Conservation (phyloP, 2,888 invertebrate genomes). For the Agriopis aurantiaria region DNA sequence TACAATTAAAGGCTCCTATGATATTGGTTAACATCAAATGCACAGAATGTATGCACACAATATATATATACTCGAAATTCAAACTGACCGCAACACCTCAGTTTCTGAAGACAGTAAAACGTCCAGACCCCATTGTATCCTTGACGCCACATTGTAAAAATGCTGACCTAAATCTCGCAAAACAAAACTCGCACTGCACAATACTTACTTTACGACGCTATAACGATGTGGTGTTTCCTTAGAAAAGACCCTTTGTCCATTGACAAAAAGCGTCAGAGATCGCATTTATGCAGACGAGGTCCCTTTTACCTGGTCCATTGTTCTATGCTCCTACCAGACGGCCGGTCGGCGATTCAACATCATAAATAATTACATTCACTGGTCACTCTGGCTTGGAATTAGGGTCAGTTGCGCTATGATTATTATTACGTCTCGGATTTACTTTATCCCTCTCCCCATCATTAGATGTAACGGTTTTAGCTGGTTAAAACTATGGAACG, state of each 20-base stretch:
- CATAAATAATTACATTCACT: conserved; percentile 83
- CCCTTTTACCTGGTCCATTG: conserved; percentile 80
- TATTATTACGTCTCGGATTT: conserved; percentile 78
- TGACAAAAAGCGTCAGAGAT: conserved; percentile 83
- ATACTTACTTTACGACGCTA: conserved; percentile 83
- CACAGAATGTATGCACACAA: background rate
- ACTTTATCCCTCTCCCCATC: conserved; percentile 82
- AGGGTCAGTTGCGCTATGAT: conserved; percentile 81
- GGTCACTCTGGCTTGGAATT: conserved; percentile 75
- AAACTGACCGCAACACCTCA: conserved; percentile 49
- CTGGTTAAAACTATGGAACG: conserved; percentile 85
- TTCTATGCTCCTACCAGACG: conserved; percentile 81
- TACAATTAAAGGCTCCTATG: background rate
- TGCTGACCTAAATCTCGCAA: conserved; percentile 83
- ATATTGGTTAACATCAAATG: background rate
- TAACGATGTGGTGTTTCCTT: conserved; percentile 86
- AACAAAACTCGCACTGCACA: conserved; percentile 81
- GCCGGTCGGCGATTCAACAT: conserved; percentile 77
- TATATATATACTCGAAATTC: conserved; percentile 30
- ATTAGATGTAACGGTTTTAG: conserved; percentile 86
- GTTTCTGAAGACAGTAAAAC: conserved; percentile 66
- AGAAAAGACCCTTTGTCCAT: conserved; percentile 84
- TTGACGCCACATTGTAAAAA: conserved; percentile 83
- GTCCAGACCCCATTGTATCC: conserved; percentile 70
- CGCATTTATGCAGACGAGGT: conserved; percentile 80